Percentiles rank a stretch among this genome's conserved stretches.
Evolutionary conservation across 2,113 vertebrate genomes (phyloP).

Genomic region (Pseudorasbora parva): DNA sequence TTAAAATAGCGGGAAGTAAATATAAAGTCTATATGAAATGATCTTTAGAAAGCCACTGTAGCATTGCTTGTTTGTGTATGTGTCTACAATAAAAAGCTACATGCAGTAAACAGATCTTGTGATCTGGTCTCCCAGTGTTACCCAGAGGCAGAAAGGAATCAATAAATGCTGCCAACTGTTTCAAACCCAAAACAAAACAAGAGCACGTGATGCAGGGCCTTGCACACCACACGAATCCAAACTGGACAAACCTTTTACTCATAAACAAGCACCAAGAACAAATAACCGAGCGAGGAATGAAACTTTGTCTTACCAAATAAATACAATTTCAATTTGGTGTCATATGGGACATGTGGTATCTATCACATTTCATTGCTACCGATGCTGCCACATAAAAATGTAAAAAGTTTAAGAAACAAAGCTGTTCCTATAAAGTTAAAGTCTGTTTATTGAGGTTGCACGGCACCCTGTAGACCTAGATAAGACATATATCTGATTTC

Average conservation of each 20-base stretch:
- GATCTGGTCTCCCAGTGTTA: constrained; percentile 19
- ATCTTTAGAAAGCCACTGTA: neutral
- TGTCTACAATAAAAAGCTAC: constrained; percentile 35
- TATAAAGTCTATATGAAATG: neutral
- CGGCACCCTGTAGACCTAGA: neutral
- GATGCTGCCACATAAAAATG: neutral
- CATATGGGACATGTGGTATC: neutral
- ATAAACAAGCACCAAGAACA: constrained; percentile 5
- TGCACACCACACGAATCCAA: neutral
- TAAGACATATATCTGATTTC: neutral
- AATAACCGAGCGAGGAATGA: neutral
- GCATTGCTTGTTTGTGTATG: neutral
- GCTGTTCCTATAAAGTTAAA: neutral
- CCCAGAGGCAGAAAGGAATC: constrained; percentile 14
- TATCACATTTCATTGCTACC: neutral
- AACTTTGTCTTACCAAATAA: neutral
- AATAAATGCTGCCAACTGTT: constrained; percentile 16
- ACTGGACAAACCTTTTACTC: neutral
- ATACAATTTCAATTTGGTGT: neutral
- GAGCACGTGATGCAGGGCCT: neutral
- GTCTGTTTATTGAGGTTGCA: neutral
- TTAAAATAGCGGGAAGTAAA: constrained; percentile 1
- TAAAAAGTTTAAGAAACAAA: neutral
- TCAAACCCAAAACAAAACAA: constrained; percentile 25
- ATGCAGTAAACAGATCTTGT: constrained; percentile 15